These are phyloP conservation scores for Ictidomys tridecemlineatus DNA, from an alignment of 2,113 vertebrate species.

Conservation along the genomic window DNA sequence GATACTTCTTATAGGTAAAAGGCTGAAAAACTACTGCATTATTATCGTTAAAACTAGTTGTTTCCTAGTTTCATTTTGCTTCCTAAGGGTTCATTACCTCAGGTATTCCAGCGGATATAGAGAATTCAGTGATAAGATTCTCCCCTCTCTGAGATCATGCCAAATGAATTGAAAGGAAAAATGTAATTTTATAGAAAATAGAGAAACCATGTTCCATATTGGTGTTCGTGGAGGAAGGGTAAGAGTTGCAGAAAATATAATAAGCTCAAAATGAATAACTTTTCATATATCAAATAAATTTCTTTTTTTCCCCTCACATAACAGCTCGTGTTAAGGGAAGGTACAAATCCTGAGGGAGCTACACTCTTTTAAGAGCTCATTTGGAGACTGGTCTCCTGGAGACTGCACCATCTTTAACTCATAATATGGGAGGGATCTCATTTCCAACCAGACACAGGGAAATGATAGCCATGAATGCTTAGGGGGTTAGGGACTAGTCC, in stretches of 20 bases:
- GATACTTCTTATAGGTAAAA: not conserved
- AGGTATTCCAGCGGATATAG: not conserved
- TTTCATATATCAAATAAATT: not conserved
- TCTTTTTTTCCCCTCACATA: not conserved
- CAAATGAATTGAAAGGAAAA: not conserved
- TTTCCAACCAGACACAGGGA: not conserved
- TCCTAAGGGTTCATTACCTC: not conserved
- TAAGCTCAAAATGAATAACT: not conserved
- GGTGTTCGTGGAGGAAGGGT: not conserved
- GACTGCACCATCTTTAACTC: accelerated
- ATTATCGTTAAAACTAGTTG: not conserved
- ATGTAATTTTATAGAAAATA: not conserved
- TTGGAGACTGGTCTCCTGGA: not conserved
- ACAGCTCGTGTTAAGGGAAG: not conserved
- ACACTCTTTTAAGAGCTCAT: not conserved
- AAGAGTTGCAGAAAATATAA: not conserved
- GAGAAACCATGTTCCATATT: not conserved
- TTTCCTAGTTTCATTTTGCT: not conserved
- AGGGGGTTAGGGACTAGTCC: not conserved
- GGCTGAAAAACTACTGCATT: not conserved
- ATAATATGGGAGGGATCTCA: not conserved
- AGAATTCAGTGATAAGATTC: not conserved
- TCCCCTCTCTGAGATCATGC: not conserved
- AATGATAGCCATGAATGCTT: not conserved
- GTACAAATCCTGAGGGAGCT: not conserved